Evolutionary conservation across 2,113 vertebrate species (phyloP), one percentile per base, ranked within the genome.

Genomic region (Coptodon rendalli): DNA sequence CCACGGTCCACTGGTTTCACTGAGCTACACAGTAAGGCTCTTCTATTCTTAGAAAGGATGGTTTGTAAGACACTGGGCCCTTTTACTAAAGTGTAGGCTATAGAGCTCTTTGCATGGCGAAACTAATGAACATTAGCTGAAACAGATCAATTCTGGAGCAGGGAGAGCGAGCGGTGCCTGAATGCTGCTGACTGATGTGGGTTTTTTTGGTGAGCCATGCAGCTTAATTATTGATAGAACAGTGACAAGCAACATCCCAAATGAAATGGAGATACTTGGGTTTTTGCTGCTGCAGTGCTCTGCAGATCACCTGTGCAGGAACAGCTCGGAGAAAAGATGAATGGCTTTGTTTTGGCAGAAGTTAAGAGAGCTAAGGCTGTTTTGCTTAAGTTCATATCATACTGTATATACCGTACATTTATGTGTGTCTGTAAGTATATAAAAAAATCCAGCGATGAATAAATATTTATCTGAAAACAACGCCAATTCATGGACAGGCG

Each of bases 221-320:
- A 80, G 38, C 59, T 93, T 84, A 92, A 93, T 89, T 88, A 90
- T 93, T 89, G 85, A 93, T 90, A 61, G 14, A 48, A 87, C 86
- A 84, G 88, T 53, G 89, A 89, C 80, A 82, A 76, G 84, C 40
- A 50, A 83, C 80, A 59, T 63, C 52, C 52, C 52, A 83, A 84
- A 87, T 84, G 73, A 88, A 93, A 91, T 31, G 22, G 82, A 90
- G 61, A 89, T 57, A 48, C 83, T 87, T 34, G 1, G 82, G 78
- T 89, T 78, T 89, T 59, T 91, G 86, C 83, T 71, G 76, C 88
- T 59, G 79, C 50, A 76, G 81, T 61, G 17, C 17, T 8, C 50
- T 24, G 79, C 29, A 36, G 36, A 78, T 91, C 81, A 83, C 82
- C 88, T 86, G 84, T 82, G 16, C 4, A 52, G 52, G 17, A 50